A percentile compares a stretch with the other conserved stretches of the same genome.
Conservation (phyloP, 2,888 invertebrate species). For the Rhagium mordax region DNA sequence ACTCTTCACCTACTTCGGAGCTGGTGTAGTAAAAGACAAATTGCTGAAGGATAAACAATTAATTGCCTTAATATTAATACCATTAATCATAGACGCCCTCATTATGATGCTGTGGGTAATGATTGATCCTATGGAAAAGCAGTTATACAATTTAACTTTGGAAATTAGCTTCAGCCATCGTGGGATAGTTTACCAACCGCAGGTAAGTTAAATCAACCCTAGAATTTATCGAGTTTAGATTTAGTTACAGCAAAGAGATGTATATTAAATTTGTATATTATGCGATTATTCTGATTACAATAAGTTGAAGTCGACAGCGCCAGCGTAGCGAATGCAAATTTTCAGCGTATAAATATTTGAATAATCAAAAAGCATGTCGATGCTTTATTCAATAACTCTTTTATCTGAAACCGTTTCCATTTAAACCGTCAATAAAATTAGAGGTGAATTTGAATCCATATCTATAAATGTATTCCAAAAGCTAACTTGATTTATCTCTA, state of each 20-base stretch:
- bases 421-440: not conserved
- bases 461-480: too few relatives aligned
- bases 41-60: constrained; percentile 92
- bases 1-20: constrained; percentile 88
- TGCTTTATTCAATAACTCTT: not conserved
- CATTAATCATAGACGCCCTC: constrained; percentile 86
- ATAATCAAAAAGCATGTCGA: too few relatives aligned
- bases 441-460: too few relatives aligned
- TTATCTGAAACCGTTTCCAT: not conserved
- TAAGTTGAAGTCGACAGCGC: too few relatives aligned
- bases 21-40: constrained; percentile 90
- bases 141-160: constrained; percentile 86
- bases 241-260: not conserved
- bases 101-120: constrained; percentile 89
- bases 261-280: too few relatives aligned
- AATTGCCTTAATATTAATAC: constrained; percentile 86
- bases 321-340: too few relatives aligned
- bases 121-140: constrained; percentile 90
- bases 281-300: too few relatives aligned
- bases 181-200: constrained; percentile 89
- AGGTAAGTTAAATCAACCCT: constrained; percentile 73
- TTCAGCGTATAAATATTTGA: too few relatives aligned
- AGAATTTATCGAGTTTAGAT: not conserved
- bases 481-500: not conserved
- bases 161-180: constrained; percentile 84